Evolutionary conservation across 2,113 vertebrate species (phyloP).

Genomic region (Bos indicus): DNA sequence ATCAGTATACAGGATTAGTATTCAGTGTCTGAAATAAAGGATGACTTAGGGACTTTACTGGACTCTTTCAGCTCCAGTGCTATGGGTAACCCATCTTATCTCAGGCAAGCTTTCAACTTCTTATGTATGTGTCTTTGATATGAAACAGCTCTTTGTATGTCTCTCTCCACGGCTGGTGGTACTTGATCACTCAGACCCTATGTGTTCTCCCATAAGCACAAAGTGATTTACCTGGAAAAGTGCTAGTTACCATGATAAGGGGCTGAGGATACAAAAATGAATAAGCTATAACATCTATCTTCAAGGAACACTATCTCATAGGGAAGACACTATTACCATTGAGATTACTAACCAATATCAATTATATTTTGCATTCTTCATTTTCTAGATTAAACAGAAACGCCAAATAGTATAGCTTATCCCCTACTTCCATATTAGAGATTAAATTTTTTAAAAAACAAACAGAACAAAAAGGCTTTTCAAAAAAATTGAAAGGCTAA

Average conservation of each 20-base stretch:
- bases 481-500: background rate
- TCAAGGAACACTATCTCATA: background rate
- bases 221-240: background rate
- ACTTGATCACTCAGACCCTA: background rate
- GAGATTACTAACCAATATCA: background rate
- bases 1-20: background rate
- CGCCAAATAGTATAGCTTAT: background rate
- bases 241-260: background rate
- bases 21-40: background rate
- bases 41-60: background rate
- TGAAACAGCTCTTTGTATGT: background rate
- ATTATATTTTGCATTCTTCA: constrained; percentile 4
- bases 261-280: background rate
- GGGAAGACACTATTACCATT: background rate
- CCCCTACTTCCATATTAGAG: background rate
- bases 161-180: background rate
- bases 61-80: background rate
- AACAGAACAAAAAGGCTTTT: background rate
- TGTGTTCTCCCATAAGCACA: background rate
- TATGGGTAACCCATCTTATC: background rate
- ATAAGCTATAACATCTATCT: background rate
- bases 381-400: constrained; percentile 18
- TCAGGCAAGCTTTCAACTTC: background rate
- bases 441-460: background rate
- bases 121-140: background rate